Evolutionary conservation across 2,888 invertebrate species (phyloP), one percentile per base, ranked within the genome.

Genomic region (Scaptomyza caliginosa): DNA sequence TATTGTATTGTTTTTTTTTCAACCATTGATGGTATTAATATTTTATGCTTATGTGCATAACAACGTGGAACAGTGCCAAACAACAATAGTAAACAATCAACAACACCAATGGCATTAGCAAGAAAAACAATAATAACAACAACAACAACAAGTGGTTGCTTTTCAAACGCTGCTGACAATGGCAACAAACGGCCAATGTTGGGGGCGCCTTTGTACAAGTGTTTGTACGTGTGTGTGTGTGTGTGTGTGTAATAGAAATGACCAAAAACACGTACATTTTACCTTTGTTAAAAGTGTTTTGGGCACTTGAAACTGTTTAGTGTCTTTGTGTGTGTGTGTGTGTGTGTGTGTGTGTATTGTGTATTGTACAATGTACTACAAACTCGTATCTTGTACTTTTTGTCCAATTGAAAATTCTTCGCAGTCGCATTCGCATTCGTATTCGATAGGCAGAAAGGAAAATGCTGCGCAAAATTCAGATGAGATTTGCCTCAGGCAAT

Each of bases 31-130:
- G 48, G 50, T 58, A 74, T 77, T 76, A 80, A 78, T 83, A 67
- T 74, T 78, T 77, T 67, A 69, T 74, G 74, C 69, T 67, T 65
- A 74, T 80, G 74, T 67, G 79, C 64, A 67, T 66, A 69, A 66
- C 60, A 68, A 70, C 75, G 70, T 59, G 58, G 19, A 19, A 23
- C 36, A 30, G 36, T 46, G 49, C 36, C 60, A 63, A 51, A 51
- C 54, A 71, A 58, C 42, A 67, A 57, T 46, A 54, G 11, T 38
- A 43, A 21, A 36, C 48, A 56, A 23, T 40, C 46, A 49, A 51
- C 40, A 58, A 30, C n/a, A 58, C n/a, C 5, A 30, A 24, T 28
- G 52, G 24, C 45, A 42, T n/a, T 26, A 10, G 26, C 21, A 45
- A 16, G n/a, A 17, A 11, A 16, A 48, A 24, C 38, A 58, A 49